A percentile compares a stretch with the other conserved stretches of the same genome.
Evolutionary conservation across 2,113 vertebrate species (phyloP).

Genomic region (Hyperopisus bebe): DNA sequence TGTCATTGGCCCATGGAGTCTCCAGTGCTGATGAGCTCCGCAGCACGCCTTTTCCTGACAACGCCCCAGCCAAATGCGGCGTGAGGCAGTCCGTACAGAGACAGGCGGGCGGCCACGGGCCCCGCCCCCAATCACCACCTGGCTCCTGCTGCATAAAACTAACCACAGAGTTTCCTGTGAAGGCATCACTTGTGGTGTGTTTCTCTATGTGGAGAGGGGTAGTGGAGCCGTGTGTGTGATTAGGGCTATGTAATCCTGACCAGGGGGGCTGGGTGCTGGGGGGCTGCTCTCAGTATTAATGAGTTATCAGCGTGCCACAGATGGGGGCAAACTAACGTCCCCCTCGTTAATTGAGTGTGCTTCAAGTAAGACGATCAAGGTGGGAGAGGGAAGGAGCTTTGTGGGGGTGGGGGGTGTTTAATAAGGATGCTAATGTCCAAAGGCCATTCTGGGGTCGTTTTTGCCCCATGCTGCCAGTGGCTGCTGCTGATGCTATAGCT

Average conservation of each 20-base stretch:
- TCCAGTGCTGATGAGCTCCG: background rate
- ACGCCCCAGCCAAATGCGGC: background rate
- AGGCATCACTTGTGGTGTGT: slow-evolving; percentile 45
- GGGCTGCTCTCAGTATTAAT: slow-evolving; percentile 57
- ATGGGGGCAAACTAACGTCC: slow-evolving; percentile 57
- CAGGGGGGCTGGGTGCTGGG: slow-evolving; percentile 46
- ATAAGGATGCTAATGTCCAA: background rate
- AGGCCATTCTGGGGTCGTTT: background rate
- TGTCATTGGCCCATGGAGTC: background rate
- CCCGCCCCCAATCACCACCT: background rate
- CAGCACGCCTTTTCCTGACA: background rate
- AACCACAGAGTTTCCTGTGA: slow-evolving; percentile 41
- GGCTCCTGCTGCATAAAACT: slow-evolving; percentile 41
- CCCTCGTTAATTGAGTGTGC: slow-evolving; percentile 58
- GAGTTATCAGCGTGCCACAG: slow-evolving; percentile 63
- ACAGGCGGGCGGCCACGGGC: slow-evolving; percentile 25
- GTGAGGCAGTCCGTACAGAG: background rate
- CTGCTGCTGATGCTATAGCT: background rate
- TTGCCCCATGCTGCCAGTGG: background rate
- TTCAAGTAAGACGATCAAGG: slow-evolving; percentile 52
- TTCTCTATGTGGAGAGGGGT: slow-evolving; percentile 34
- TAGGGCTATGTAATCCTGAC: slow-evolving; percentile 51
- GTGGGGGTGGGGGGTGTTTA: background rate
- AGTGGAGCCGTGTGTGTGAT: background rate
- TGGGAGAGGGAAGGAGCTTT: slow-evolving; percentile 38